phyloP scores from a whole-genome alignment of 2,797 vertebrate species.

The Molossus alvarezi region DNA sequence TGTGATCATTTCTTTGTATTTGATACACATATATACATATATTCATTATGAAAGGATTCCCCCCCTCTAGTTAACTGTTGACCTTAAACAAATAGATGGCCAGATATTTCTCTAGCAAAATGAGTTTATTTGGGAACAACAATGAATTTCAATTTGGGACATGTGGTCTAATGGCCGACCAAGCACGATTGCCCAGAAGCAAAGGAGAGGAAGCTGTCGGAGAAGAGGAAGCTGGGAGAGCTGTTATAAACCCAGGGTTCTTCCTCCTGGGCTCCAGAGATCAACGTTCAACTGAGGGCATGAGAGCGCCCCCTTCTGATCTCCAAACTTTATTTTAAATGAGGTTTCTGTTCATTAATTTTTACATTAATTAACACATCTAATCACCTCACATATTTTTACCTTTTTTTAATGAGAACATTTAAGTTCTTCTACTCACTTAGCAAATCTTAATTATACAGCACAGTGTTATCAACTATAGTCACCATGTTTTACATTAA shows the following conservation, averaged over 20 bases:
- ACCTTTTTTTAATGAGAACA: neutral
- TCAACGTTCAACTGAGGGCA: neutral
- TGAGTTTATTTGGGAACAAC: neutral
- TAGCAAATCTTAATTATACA: neutral
- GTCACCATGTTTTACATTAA: neutral
- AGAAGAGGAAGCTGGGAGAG: neutral
- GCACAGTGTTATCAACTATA: neutral
- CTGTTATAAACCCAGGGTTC: neutral
- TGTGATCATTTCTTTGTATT: neutral
- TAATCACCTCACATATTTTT: neutral
- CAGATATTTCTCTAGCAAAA: neutral
- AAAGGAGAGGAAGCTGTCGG: neutral
- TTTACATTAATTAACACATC: neutral
- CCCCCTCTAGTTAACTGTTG: neutral
- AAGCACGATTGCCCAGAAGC: neutral
- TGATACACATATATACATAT: neutral
- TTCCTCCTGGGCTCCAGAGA: neutral
- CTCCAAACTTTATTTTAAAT: neutral
- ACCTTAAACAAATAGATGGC: neutral
- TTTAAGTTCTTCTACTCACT: neutral
- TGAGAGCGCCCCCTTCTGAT: neutral
- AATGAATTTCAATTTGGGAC: neutral
- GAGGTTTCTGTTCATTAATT: neutral
- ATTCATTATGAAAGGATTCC: neutral
- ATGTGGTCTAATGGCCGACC: neutral